Evolutionary conservation across 2,797 vertebrate genomes (phyloP).

Genomic region (Phalloptychus januarius): DNA sequence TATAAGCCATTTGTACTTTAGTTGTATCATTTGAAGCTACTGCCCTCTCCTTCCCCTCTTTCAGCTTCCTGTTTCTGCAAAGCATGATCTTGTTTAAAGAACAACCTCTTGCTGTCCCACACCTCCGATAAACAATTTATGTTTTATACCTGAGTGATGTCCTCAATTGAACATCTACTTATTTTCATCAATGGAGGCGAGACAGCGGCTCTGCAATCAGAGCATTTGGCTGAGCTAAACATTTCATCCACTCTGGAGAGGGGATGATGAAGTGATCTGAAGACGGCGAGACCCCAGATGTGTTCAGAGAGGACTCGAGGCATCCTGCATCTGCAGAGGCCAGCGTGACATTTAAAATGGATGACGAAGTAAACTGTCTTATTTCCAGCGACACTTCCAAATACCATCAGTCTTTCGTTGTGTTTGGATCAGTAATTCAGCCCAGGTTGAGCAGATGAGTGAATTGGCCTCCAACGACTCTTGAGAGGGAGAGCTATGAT

Average conservation of each 20-base stretch:
- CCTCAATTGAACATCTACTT: slow-evolving; percentile 35
- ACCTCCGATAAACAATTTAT: slow-evolving; percentile 65
- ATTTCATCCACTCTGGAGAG: slow-evolving; percentile 46
- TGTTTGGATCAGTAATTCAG: slow-evolving; percentile 75
- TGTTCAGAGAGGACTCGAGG: slow-evolving; percentile 50
- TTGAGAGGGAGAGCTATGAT: slow-evolving; percentile 14
- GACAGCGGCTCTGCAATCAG: slow-evolving; percentile 53
- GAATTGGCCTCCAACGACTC: slow-evolving; percentile 29
- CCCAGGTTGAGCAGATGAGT: slow-evolving; percentile 54
- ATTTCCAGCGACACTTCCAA: slow-evolving; percentile 61
- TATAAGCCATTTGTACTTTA: slow-evolving; percentile 8
- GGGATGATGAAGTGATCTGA: slow-evolving; percentile 68
- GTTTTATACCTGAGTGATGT: slow-evolving; percentile 63
- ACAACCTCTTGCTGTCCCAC: slow-evolving; percentile 30
- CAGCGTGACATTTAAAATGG: slow-evolving; percentile 62
- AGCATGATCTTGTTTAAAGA: slow-evolving; percentile 24
- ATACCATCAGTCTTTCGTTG: slow-evolving; percentile 63
- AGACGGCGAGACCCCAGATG: slow-evolving; percentile 68
- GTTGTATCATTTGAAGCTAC: not conserved
- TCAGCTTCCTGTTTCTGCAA: slow-evolving; percentile 21
- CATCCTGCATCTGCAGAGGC: slow-evolving; percentile 66
- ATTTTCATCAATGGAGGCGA: slow-evolving; percentile 50
- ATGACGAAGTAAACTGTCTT: slow-evolving; percentile 75
- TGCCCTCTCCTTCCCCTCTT: not conserved
- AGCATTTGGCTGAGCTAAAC: slow-evolving; percentile 66